Base-by-base conservation (phyloP, 2,797 vertebrate genomes). In the Threskiornis aethiopicus region DNA sequence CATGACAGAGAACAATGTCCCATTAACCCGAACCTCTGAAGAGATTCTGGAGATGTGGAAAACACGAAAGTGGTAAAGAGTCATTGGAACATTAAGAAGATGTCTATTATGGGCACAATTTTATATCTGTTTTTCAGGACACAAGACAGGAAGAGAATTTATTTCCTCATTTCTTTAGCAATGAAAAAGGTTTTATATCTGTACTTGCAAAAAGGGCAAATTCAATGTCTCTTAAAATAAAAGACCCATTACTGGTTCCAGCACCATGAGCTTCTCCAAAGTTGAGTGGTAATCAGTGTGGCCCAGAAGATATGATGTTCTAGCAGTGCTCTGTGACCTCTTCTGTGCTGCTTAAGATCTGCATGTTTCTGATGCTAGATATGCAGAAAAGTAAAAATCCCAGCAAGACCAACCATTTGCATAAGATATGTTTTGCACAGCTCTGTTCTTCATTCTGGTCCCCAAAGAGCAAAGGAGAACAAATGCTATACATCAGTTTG, bases 1-100 rank as follows among this genome's bases (percentile, higher is more conserved):
- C 82, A 51, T n/a, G 89, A 79, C 13, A 54, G 61, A 94, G 91
- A 91, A 90, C 87, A 86, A 90, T 20, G 58, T 66, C 90, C 91
- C 80, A 93, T 95, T 97, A 95, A 95, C 87, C 91, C 10, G 8
- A 93, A 91, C 80, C 87, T 96, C 73, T 86, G 76, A 95, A 84
- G 70, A 84, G 72, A 81, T 71, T 73, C 41, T 84, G 77, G 73
- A 81, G 73, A 84, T 22, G 39, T 59, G 85, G 79, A 92, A 95
- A 96, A 94, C 79, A 87, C 51, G 47, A 44, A 75, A 87, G 52
- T 61, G 37, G 71, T 61, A 70, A 84, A 80, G 62, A 96, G 79
- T 59, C 72, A 80, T 46, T 84, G 87, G 64, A 87, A 84, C 79
- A 72, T 79, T 93, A 89, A 78, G 59, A 64, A 54, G 79, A 87